phyloP scores from a whole-genome alignment of 2,888 invertebrate species.

The Drosophila phalerata region DNA sequence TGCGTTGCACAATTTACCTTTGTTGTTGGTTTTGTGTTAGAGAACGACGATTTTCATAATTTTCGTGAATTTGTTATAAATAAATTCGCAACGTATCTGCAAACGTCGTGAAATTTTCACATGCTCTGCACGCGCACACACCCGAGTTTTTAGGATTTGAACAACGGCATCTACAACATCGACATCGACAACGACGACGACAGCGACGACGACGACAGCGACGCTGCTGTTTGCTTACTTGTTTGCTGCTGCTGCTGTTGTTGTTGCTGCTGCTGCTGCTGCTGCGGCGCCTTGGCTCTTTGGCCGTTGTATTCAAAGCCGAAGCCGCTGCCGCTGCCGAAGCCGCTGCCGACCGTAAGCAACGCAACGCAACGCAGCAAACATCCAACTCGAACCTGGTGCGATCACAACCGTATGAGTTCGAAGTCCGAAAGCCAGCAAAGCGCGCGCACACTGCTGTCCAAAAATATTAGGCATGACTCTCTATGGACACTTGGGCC shows the following conservation, averaged over 20 bases:
- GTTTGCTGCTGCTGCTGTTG: slow-evolving; percentile 43
- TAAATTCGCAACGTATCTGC: slow-evolving; percentile 76
- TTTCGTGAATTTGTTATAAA: slow-evolving; percentile 69
- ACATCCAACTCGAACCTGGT: slow-evolving; percentile 15
- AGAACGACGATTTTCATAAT: slow-evolving; percentile 55
- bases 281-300: slow-evolving; percentile 18
- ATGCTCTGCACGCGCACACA: slow-evolving; percentile 77
- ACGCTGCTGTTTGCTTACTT: slow-evolving; percentile 27
- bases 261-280: slow-evolving; percentile 45
- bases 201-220: slow-evolving; percentile 33
- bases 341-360: slow-evolving; percentile 1
- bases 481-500: no score
- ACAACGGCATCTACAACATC: slow-evolving; percentile 59
- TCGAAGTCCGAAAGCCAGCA: slow-evolving; percentile 10
- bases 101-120: slow-evolving; percentile 74
- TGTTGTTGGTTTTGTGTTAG: slow-evolving; percentile 51
- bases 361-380: slow-evolving; percentile 7
- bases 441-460: slow-evolving; percentile 17
- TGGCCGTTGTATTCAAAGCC: slow-evolving; percentile 5
- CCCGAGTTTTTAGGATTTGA: slow-evolving; percentile 76
- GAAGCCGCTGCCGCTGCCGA: background rate
- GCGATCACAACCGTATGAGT: background rate
- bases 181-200: slow-evolving; percentile 53
- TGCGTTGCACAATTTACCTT: slow-evolving; percentile 58
- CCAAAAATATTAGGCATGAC: slow-evolving; percentile 45